Conservation (phyloP, 2,113 vertebrate species). For the Delphinapterus leucas region DNA sequence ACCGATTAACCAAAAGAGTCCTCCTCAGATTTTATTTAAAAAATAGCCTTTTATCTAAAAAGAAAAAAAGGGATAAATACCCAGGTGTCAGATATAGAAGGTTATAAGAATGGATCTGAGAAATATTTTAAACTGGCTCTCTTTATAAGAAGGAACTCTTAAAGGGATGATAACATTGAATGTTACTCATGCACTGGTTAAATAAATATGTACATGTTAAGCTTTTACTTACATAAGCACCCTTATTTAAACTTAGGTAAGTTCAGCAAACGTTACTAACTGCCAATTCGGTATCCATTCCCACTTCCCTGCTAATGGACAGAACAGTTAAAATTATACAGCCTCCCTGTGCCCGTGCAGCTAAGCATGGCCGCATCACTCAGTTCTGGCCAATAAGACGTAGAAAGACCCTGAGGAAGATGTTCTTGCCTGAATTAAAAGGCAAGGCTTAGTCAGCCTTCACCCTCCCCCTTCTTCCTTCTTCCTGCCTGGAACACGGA, state of each 20-base stretch:
- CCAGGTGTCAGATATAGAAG: neutral
- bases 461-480: neutral
- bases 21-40: neutral
- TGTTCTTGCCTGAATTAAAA: neutral
- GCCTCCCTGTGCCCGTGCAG: neutral
- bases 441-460: neutral
- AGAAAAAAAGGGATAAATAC: neutral
- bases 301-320: neutral
- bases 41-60: slow-evolving; percentile 1
- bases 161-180: neutral
- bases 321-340: neutral
- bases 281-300: neutral
- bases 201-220: neutral
- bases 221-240: neutral
- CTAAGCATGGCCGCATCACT: neutral
- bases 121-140: neutral
- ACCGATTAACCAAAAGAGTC: neutral
- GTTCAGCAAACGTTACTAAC: neutral
- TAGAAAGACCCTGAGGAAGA: neutral
- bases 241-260: neutral
- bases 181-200: neutral
- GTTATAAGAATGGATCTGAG: neutral
- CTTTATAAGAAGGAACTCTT: neutral
- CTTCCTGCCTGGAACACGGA: neutral
- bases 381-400: neutral